Percentiles rank a stretch among this genome's conserved stretches.
Conservation (phyloP, 2,888 invertebrate genomes). For the Teleiodes luculella region DNA sequence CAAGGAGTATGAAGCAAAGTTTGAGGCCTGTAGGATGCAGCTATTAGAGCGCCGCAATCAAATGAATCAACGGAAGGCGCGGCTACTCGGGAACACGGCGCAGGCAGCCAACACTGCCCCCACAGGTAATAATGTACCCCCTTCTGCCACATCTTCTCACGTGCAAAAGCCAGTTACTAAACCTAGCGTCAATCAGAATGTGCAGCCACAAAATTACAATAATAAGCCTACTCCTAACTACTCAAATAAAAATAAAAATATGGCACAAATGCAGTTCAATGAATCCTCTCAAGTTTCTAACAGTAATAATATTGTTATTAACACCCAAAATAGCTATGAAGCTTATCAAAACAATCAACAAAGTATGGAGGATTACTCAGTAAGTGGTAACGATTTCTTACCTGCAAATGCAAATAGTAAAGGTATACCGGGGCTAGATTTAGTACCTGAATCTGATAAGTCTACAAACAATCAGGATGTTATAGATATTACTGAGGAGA, state of each 20-base stretch:
- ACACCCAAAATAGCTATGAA: conserved; percentile 48
- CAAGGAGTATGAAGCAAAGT: conserved; percentile 91
- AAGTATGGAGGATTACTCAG: conserved; percentile 30
- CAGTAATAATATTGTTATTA: conserved; percentile 35
- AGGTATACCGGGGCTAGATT: conserved; percentile 86
- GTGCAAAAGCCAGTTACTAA: conserved; percentile 21
- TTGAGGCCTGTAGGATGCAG: conserved; percentile 90
- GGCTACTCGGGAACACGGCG: conserved; percentile 37
- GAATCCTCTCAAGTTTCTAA: conserved; percentile 18
- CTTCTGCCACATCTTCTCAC: conserved; percentile 38
- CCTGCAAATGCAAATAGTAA: conserved; percentile 52
- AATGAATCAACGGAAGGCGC: conserved; percentile 83
- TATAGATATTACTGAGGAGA: conserved; percentile 56
- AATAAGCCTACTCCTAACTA: conserved; percentile 27
- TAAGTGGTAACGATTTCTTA: conserved; percentile 46
- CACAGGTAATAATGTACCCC: conserved; percentile 23
- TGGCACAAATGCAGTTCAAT: conserved; percentile 32
- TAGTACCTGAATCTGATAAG: conserved; percentile 73
- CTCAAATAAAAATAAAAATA: conserved; percentile 25
- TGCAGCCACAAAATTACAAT: conserved; percentile 24
- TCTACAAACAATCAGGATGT: conserved; percentile 40
- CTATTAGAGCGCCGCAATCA: conserved; percentile 88
- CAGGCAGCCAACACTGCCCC: conserved; percentile 34
- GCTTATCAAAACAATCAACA: conserved; percentile 44
- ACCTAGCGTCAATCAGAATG: conserved; percentile 18